Base-by-base conservation (phyloP, 2,888 invertebrate species). In the Reticulitermes lucifugus region DNA sequence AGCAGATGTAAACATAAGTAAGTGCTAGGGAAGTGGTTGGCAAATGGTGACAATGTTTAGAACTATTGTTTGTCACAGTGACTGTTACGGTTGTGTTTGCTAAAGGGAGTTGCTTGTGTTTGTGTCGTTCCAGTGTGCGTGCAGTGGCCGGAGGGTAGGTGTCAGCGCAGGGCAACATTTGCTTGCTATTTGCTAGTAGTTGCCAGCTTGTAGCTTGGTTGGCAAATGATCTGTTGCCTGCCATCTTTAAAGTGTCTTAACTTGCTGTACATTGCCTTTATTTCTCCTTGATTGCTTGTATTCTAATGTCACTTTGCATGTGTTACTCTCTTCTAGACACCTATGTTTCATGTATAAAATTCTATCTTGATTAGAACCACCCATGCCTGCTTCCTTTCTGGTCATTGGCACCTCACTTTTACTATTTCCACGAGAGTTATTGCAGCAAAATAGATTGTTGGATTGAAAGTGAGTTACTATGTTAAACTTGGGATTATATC, bases 111-210 rank as follows among this genome's bases (percentile, higher is more conserved):
- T 85, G 86, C 84, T 84, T 87, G 84, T 87, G 86, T 89, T 89
- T 91, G 91, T 90, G 85, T 92, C 95, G 94, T 95, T 94, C 91
- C 96, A 95, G 96, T 97, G 92, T 96, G 96, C 93, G 96, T 97
- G 91, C 97, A 96, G 92, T 97, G 97, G 97, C 96, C 96, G 89
- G 96, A 96, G 94, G 96, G 96, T 95, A 94, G 95, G 95, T 92
- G 89, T 87, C 84, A 85, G 85, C 81, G 81, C 70, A 7, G 70
- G 81, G 81, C 81, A 81, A 65, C 81, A 81, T 81, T 65, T 43
- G 81, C 81, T 81, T 81, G 81, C 81, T 70, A 70, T 46, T 81
- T 70, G 81, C 65, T 81, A 81, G 65, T 81, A 81, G 81, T 81
- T 81, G 70, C 81, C 70, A 22, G 25, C 79, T 65, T 81, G 65